Conservation (phyloP, 2,113 vertebrate species). For the Dermatemys mawii region DNA sequence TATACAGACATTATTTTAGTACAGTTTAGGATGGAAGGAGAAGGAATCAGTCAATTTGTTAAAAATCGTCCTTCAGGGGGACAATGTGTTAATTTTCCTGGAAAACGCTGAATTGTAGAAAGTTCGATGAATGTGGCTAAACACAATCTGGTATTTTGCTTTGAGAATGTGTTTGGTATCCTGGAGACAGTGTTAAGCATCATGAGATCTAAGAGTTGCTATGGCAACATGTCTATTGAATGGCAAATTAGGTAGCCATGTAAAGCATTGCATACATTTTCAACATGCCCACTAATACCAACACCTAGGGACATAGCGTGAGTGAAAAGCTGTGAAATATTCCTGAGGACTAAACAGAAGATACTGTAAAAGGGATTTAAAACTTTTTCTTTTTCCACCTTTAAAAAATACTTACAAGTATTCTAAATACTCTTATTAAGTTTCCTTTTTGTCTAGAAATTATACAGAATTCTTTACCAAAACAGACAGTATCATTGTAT, state of each 20-base stretch:
- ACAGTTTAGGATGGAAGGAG: not conserved
- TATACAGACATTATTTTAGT: not conserved
- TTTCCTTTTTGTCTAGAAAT: not conserved
- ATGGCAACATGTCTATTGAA: slow-evolving; percentile 66
- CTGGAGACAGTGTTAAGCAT: slow-evolving; percentile 40
- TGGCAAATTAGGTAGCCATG: not conserved
- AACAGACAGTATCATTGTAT: not conserved
- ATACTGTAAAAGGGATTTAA: not conserved
- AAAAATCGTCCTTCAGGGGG: slow-evolving; percentile 22
- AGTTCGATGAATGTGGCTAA: slow-evolving; percentile 59
- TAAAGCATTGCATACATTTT: slow-evolving; percentile 63
- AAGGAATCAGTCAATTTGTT: slow-evolving; percentile 6
- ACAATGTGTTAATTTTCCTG: slow-evolving; percentile 31
- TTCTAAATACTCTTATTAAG: not conserved
- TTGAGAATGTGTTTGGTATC: slow-evolving; percentile 21
- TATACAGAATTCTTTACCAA: not conserved
- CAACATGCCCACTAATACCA: not conserved
- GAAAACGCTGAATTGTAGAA: slow-evolving; percentile 40
- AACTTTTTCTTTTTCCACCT: not conserved
- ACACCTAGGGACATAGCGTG: slow-evolving; percentile 45
- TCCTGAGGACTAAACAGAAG: slow-evolving; percentile 25
- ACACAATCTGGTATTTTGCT: slow-evolving; percentile 39
- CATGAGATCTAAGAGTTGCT: slow-evolving; percentile 52
- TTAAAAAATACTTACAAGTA: not conserved
- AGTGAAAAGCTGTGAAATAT: not conserved